Percentiles rank a stretch among this genome's conserved stretches.
phyloP scores from a whole-genome alignment of 2,888 invertebrate genomes.

The Mythimna vitellina region DNA sequence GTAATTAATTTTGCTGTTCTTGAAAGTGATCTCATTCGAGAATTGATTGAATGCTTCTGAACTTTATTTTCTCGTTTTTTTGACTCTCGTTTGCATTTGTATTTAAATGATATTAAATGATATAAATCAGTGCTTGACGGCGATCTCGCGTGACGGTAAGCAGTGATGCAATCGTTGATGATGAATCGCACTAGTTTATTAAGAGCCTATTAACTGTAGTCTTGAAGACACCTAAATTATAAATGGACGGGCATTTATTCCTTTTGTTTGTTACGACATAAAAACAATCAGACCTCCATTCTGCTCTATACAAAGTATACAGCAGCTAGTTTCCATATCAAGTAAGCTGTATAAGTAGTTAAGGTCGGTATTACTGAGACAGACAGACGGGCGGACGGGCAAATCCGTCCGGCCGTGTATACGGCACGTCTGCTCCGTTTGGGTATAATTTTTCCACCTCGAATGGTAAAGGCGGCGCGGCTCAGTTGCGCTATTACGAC shows the following conservation, averaged over 20 bases:
- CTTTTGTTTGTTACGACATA: neutral
- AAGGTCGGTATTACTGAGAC: conserved; percentile 69
- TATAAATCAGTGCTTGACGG: neutral
- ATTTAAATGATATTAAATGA: neutral
- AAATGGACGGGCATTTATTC: neutral
- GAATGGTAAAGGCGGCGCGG: conserved; percentile 54
- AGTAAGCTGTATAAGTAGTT: conserved; percentile 67
- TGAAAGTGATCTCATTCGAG: neutral
- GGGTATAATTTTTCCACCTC: conserved; percentile 65
- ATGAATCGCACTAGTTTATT: no score
- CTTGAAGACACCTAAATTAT: no score
- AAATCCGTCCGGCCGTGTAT: conserved; percentile 73
- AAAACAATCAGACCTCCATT: conserved; percentile 6
- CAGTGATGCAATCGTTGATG: no score
- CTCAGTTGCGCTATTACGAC: conserved; percentile 52
- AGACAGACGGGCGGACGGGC: conserved; percentile 65
- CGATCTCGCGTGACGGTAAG: no score
- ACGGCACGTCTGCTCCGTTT: conserved; percentile 75
- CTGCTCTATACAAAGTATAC: conserved; percentile 10
- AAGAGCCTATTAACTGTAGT: no score
- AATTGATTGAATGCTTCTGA: neutral
- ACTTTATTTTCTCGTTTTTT: neutral
- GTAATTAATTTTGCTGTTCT: conserved; percentile 3
- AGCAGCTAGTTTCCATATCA: conserved; percentile 43
- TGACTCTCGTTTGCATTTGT: neutral